Evolutionary conservation across 2,797 vertebrate species (phyloP), one percentile per base, ranked within the genome.

Genomic region (Acrossocheilus wenchowensis): DNA sequence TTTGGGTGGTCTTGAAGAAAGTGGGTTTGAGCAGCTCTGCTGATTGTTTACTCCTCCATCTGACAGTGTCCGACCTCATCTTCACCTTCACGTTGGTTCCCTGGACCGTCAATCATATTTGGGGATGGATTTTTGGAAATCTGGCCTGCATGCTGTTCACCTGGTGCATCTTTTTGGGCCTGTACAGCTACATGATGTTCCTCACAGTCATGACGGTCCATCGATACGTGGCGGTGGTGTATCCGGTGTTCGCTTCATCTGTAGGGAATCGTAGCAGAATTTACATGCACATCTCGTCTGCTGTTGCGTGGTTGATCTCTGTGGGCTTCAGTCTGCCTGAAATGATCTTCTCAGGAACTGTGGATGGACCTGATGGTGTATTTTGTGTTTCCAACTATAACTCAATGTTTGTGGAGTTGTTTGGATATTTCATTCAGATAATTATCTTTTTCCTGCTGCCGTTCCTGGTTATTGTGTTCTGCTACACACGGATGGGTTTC

Each of bases 151-250:
- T 62, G 68, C 10, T 93, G 26, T 39, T 87, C 52, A 88, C n/a
- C 14, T 84, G 84, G n/a, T 17, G 74, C 50, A 89, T 88, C 85
- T 90, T 88, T 50, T 36, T 89, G 36, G 91, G 92, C 8, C 86
- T 92, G 23, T 92, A 91, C 88, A 92, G 92, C 72, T 92, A 91
- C 83, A 91, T 92, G 71, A 83, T 86, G 39, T 93, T 93, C 80
- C 88, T 93, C 52, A 90, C 86, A 4, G 80, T 89, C 54, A 90
- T 92, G 88, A 89, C 91, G 0, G 71, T 92, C 34, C 89, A 93
- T 57, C 90, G 91, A 4, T 93, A 93, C 54, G 39, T 91, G 17
- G 86, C 74, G 1, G 88, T 92, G 23, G 90, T 92, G 45, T 85
- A 90, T 36, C 90, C 90, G 8, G 82, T 90, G 26, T 82, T 87